Base-by-base conservation (phyloP, 2,888 invertebrate species). In the Nezara viridula region DNA sequence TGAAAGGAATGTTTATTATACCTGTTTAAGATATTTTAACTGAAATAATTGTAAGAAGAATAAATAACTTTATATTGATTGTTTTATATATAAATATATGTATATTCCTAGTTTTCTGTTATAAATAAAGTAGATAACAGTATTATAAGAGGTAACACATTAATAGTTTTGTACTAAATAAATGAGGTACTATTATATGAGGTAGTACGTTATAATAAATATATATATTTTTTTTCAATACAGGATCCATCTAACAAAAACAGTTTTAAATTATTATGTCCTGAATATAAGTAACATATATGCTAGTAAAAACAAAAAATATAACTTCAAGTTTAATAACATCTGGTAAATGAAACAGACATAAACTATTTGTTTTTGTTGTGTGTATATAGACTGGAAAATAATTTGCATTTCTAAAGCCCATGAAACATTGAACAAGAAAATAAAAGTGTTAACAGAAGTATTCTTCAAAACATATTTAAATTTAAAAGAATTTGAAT, bases 131-230 rank as follows among this genome's bases (percentile, higher is more conserved):
- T 81, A 44, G 10, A 81, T 81, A 44, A 81, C 81, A 81, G 44
- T 44, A 9, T 81, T 81, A 44, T 44, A 81, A 44, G 44, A 81
- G 81, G 81, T 81, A 81, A 81, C 81, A 81, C n/a, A 81, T 81
- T 40, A 81, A 81, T 44, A 81, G 40, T 81, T 86, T 86, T 86
- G 86, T 86, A 86, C 86, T 86, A 40, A 86, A 52, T 40, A 86
- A 86, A 86, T 86, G 86, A 86, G 86, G 50, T 86, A 86, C 37
- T 52, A 27, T 52, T 77, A n/a, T 14, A 81, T 81, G 81, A 81
- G 81, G 81, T 81, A 81, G 81, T 81, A 81, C n/a, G 81, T 81
- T 81, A 81, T 24, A 81, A 14, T 81, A 10, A n/a, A n/a, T n/a
- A n/a, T n/a, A n/a, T 77, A 4, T 44, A 44, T 10, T 44, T 77